phyloP scores from a whole-genome alignment of 2,888 invertebrate species.

The Phymatocera aterrima region DNA sequence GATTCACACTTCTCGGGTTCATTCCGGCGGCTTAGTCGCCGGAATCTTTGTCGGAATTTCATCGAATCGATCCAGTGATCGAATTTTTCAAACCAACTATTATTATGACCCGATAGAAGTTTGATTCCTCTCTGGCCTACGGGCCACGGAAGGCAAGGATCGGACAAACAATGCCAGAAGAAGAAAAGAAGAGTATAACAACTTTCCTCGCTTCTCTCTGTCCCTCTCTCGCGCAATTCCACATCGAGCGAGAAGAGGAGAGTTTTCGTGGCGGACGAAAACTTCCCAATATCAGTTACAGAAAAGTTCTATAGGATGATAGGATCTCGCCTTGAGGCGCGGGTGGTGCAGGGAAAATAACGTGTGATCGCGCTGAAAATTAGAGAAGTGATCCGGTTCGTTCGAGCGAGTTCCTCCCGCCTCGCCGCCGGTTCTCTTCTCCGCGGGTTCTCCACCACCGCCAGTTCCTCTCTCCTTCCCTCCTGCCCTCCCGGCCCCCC shows the following conservation, averaged over 20 bases:
- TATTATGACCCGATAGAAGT: not conserved
- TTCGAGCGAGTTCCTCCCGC: slow-evolving; percentile 47
- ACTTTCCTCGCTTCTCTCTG: slow-evolving; percentile 48
- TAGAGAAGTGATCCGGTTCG: slow-evolving; percentile 63
- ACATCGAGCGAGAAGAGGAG: not conserved
- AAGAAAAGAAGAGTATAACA: slow-evolving; percentile 45
- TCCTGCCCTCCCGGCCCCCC: slow-evolving; percentile 2
- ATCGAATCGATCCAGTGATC: not conserved
- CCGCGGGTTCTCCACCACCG: slow-evolving; percentile 18
- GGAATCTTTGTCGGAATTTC: not conserved
- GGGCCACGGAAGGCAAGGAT: slow-evolving; percentile 15
- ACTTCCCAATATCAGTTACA: slow-evolving; percentile 67
- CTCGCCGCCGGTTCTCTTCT: not conserved
- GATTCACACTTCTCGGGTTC: not conserved
- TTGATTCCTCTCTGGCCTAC: too few species aligned
- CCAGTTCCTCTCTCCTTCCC: slow-evolving; percentile 19
- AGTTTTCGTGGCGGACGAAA: slow-evolving; percentile 46
- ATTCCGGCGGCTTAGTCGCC: not conserved
- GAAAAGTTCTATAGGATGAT: slow-evolving; percentile 57
- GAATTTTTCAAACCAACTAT: not conserved
- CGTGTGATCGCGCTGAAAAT: slow-evolving; percentile 70
- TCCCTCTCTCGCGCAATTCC: slow-evolving; percentile 33
- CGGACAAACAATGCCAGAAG: slow-evolving; percentile 32
- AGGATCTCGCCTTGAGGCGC: slow-evolving; percentile 44
- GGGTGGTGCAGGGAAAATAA: slow-evolving; percentile 60